Evolutionary conservation across 2,797 vertebrate genomes (phyloP), one percentile per base, ranked within the genome.

Genomic region (Poeciliopsis turneri): DNA sequence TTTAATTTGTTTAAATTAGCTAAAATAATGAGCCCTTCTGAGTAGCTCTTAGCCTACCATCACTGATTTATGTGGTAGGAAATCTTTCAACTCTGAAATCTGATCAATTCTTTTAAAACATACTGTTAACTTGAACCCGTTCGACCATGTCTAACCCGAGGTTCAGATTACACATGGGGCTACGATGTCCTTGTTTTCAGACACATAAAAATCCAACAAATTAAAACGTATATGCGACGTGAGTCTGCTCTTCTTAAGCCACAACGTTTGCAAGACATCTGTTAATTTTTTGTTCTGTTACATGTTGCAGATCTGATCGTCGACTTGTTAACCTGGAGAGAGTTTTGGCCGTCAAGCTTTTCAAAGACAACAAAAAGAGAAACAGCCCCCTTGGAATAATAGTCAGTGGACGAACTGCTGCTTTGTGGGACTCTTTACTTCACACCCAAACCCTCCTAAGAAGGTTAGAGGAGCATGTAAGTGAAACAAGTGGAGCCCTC

Each of bases 381-480:
- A 46, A 61, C 46, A 51, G 0, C 25, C 47, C 4, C 33, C 76
- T 2, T 74, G 81, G 86, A 92, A 85, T 81, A 80, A 80, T 85
- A 86, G 86, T 86, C 87, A 75, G 85, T 57, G 75, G 77, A 82
- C 76, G 80, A 90, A 36, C 82, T 51, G 74, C 86, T 80, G 87
- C 84, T 85, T 88, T 85, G 64, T 68, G 36, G 84, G 78, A 72
- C 73, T 78, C 76, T 85, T 85, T 90, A 83, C 81, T 68, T 81
- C 80, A 82, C 77, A 11, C 8, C 73, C 86, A 89, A 93, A 89
- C 92, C 84, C 82, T 87, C 86, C 83, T 82, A 81, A 84, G 89
- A 92, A 90, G 93, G 93, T 94, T 91, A 90, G 90, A 94, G 90
- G 91, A 91, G 89, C 90, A 85, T 88, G 89, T 90, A 89, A 92